Evolutionary conservation across 2,888 invertebrate genomes (phyloP), one percentile per base, ranked within the genome.

Genomic region (Pachliopta kotzebuea): DNA sequence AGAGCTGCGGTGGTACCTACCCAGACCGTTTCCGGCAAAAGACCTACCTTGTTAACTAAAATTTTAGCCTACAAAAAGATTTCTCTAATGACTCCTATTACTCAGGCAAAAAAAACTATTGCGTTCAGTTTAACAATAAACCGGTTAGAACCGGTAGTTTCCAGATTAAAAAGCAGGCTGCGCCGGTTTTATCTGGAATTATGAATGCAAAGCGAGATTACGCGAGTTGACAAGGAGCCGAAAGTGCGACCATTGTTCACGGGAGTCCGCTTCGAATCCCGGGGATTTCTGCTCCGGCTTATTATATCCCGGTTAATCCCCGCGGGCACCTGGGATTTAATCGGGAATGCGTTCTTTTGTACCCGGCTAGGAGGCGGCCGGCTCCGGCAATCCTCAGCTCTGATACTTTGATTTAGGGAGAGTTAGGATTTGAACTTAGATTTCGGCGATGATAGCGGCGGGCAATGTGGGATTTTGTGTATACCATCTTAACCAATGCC

Each of bases 211-310:
- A 76, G 76, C 64, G 74, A 78, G 83, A 85, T 84, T 83, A 83
- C 75, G 67, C 68, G 69, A 76, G 75, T 74, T 79, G 81, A 81
- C 83, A 82, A 81, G 78, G 76, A 76, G 72, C 73, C 70, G 68
- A 69, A 69, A 71, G 72, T 71, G 69, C 65, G 74, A 69, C 81
- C 74, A 83, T 85, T 83, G 83, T 85, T 75, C 72, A 65, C 61
- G 53, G 66, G 71, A 73, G 75, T 70, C 74, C 73, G 73, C 71
- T 73, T 74, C 73, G 60, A 62, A 70, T 72, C 70, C n/a, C 69
- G 65, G 68, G 69, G 70, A 74, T 73, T 77, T 71, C 70, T 70
- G 74, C 70, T 76, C 70, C 67, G 68, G 72, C 72, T 76, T 76
- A 77, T 78, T 74, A 78, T 75, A 73, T 76, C 77, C 72, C 21